Evolutionary conservation across 2,113 vertebrate genomes (phyloP).

Genomic region (Suricata suricatta): DNA sequence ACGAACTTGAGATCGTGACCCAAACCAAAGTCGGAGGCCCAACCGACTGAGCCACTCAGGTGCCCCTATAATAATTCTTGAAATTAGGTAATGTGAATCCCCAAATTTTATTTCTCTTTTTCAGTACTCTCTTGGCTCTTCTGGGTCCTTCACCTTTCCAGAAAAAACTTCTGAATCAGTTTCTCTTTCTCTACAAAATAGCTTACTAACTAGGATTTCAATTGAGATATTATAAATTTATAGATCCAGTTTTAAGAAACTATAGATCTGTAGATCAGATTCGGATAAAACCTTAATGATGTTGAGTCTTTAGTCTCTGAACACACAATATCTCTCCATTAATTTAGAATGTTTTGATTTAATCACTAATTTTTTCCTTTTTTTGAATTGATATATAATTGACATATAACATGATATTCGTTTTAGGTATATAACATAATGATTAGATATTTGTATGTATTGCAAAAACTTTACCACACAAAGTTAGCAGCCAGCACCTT

Average conservation of each 20-base stretch:
- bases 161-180: background rate
- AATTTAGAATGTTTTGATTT: background rate
- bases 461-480: too few relatives aligned
- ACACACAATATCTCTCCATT: background rate
- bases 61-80: background rate
- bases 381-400: background rate
- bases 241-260: background rate
- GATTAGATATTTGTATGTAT: background rate
- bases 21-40: too few relatives aligned
- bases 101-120: background rate
- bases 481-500: background rate
- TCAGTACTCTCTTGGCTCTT: background rate
- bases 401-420: background rate
- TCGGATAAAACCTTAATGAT: background rate
- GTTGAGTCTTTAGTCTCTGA: background rate
- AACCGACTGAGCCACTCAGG: too few relatives aligned
- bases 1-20: too few relatives aligned
- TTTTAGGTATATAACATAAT: background rate
- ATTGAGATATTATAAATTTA: background rate
- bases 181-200: background rate
- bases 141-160: background rate
- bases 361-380: background rate
- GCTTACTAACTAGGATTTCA: background rate
- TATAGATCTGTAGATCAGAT: background rate
- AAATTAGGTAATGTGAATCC: background rate